phyloP scores from a whole-genome alignment of 2,113 vertebrate genomes.

The Tetrao urogallus region DNA sequence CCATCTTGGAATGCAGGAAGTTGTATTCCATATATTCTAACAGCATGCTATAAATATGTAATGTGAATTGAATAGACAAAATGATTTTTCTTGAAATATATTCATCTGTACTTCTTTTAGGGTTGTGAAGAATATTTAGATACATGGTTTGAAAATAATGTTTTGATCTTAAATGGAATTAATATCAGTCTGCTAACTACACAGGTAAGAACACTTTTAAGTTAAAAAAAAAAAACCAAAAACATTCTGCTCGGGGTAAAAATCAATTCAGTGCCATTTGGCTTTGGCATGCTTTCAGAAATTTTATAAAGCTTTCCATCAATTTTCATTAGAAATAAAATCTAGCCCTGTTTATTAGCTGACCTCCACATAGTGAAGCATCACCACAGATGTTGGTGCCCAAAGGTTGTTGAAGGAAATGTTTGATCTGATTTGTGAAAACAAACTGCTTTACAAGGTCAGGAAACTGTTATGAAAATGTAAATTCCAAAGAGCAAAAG shows the following conservation, averaged over 20 bases:
- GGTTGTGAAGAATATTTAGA: constrained; percentile 60
- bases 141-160: constrained; percentile 34
- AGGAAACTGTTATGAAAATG: background rate
- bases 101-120: constrained; percentile 28
- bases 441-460: background rate
- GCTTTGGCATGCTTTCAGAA: background rate
- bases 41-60: background rate
- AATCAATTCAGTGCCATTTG: background rate
- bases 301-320: background rate
- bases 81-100: background rate
- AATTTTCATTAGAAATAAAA: background rate
- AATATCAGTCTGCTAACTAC: constrained; percentile 26
- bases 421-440: background rate
- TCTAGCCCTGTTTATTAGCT: background rate
- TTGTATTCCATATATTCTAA: background rate
- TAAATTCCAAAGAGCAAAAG: background rate
- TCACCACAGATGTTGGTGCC: background rate
- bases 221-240: background rate
- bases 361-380: background rate
- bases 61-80: background rate
- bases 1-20: background rate
- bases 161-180: constrained; percentile 42
- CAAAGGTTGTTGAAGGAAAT: background rate
- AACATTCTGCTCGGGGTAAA: background rate
- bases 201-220: constrained; percentile 43